These are phyloP conservation scores for Acropora yongei DNA, from an alignment of 64 coral and sea anemone species.

Conservation along the genomic window DNA sequence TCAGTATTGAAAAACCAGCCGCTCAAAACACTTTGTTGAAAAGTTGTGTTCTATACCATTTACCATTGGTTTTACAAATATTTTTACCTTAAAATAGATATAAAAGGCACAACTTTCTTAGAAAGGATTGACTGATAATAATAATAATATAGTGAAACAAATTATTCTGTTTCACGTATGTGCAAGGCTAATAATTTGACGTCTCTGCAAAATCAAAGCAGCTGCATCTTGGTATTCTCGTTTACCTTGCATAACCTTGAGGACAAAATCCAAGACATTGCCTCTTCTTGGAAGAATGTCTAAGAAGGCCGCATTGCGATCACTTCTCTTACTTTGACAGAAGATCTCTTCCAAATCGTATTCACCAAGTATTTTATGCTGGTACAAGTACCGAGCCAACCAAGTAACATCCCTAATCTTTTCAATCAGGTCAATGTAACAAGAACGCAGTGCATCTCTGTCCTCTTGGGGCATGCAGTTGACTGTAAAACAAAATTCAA, in stretches of 20 bases:
- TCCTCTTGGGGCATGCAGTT: neutral
- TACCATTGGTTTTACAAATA: no score
- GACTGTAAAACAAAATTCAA: neutral
- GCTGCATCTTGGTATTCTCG: conserved; percentile 17
- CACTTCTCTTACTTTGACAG: neutral
- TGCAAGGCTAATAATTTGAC: no score
- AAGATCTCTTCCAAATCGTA: neutral
- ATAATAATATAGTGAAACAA: no score
- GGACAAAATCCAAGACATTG: conserved; percentile 20
- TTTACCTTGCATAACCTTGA: conserved; percentile 1
- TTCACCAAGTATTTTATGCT: neutral
- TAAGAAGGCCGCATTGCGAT: neutral
- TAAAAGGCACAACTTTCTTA: no score
- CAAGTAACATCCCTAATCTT: neutral
- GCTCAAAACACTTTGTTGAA: no score
- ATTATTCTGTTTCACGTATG: no score
- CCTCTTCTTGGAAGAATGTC: conserved; percentile 6
- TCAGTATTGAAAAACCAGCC: no score
- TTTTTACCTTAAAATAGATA: no score
- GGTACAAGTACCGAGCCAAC: neutral
- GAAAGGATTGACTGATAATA: no score
- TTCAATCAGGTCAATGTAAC: neutral
- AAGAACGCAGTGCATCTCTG: neutral
- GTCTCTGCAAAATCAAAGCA: neutral
- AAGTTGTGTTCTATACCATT: no score